A percentile compares a stretch with the other conserved stretches of the same genome.
These are phyloP conservation scores for Drosophila cognata DNA, from an alignment of 2,888 invertebrate species.

Conservation along the genomic window DNA sequence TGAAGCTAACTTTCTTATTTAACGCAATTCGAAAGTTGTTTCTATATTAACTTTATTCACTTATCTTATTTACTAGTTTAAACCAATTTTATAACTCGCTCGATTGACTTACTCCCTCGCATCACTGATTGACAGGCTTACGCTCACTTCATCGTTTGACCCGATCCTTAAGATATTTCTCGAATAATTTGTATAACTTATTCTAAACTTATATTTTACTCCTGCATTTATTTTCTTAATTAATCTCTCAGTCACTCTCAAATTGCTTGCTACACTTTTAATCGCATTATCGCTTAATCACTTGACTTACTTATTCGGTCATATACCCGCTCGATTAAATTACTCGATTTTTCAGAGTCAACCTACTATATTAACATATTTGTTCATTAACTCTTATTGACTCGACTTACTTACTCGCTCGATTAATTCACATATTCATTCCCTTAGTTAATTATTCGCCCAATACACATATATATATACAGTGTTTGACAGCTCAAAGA, in stretches of 20 bases:
- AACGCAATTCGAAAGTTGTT: background rate
- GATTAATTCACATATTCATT: background rate
- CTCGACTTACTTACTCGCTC: background rate
- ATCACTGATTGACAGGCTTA: background rate
- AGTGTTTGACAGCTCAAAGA: too few relatives aligned
- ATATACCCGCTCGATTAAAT: background rate
- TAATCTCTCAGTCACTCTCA: background rate
- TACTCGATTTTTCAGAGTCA: background rate
- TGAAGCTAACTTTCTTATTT: background rate
- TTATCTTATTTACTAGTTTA: background rate
- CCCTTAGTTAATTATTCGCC: background rate
- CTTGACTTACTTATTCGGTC: background rate
- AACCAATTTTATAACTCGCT: background rate
- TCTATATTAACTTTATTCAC: background rate
- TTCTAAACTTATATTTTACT: conserved; percentile 1
- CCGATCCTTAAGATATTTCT: background rate
- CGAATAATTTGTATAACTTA: background rate
- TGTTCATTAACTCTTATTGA: background rate
- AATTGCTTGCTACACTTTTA: background rate
- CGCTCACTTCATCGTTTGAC: background rate
- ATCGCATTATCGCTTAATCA: background rate
- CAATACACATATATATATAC: background rate
- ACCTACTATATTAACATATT: background rate
- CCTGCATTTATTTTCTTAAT: background rate
- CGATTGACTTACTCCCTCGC: background rate